A percentile compares a stretch with the other conserved stretches of the same genome.
Conservation (phyloP, 1,140 invertebrate genomes). For the Drosophila rufa region DNA sequence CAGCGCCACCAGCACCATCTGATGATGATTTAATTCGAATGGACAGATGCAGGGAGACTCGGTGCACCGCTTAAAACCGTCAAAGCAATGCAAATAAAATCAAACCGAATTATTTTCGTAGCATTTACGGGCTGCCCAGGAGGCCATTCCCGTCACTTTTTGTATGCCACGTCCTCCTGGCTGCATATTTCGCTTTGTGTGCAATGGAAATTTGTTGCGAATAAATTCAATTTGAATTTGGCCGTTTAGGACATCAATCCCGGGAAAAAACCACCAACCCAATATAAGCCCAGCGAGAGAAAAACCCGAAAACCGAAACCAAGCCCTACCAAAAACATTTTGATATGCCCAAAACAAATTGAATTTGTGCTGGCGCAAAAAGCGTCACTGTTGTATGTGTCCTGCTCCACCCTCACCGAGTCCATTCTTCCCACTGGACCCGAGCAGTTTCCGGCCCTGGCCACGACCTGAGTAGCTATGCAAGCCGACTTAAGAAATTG, state of each 20-base stretch:
- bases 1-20: not conserved
- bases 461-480: slow-evolving; percentile 50
- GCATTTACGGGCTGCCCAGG: slow-evolving; percentile 37
- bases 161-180: slow-evolving; percentile 26
- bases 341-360: slow-evolving; percentile 79
- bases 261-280: slow-evolving; percentile 24
- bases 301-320: slow-evolving; percentile 43
- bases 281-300: slow-evolving; percentile 21
- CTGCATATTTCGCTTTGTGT: slow-evolving; percentile 63
- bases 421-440: slow-evolving; percentile 18
- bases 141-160: slow-evolving; percentile 27
- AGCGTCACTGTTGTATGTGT: slow-evolving; percentile 45
- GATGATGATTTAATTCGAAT: slow-evolving; percentile 55
- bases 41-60: slow-evolving; percentile 35
- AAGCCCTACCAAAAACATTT: slow-evolving; percentile 69
- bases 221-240: slow-evolving; percentile 79
- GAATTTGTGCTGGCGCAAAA: slow-evolving; percentile 63
- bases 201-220: slow-evolving; percentile 74
- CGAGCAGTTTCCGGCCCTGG: slow-evolving; percentile 39
- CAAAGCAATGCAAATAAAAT: slow-evolving; percentile 82
- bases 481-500: slow-evolving; percentile 78
- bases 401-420: not conserved
- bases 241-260: slow-evolving; percentile 59
- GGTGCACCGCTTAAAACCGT: slow-evolving; percentile 64
- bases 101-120: slow-evolving; percentile 77